phyloP scores from a whole-genome alignment of 2,888 invertebrate genomes.

The Tortricodes alternella region DNA sequence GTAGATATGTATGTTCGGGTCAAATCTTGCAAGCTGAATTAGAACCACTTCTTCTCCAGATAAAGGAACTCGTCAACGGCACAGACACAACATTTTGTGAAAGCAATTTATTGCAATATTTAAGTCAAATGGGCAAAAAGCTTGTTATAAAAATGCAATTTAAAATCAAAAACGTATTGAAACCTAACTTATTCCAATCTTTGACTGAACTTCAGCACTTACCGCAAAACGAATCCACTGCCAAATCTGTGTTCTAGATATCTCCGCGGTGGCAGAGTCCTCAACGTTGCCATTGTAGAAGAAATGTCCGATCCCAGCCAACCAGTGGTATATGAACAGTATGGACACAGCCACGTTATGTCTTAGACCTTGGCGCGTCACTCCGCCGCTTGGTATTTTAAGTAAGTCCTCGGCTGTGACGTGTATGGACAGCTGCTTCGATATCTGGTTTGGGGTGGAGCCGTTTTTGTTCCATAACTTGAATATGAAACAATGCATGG shows the following conservation, averaged over 20 bases:
- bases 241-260: conserved; percentile 88
- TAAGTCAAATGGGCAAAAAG: no score
- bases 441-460: conserved; percentile 77
- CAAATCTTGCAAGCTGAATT: no score
- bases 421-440: conserved; percentile 55
- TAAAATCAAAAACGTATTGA: no score
- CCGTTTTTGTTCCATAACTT: conserved; percentile 79
- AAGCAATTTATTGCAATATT: no score
- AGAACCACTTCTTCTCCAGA: no score
- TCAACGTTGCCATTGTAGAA: conserved; percentile 85
- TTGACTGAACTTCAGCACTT: no score
- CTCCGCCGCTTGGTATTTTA: conserved; percentile 83
- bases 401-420: conserved; percentile 79
- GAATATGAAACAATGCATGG: conserved; percentile 25
- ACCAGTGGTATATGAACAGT: conserved; percentile 87
- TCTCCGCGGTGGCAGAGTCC: conserved; percentile 90
- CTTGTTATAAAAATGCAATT: no score
- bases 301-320: conserved; percentile 86
- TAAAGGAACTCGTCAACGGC: no score
- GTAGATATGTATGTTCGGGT: no score
- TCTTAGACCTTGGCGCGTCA: conserved; percentile 83
- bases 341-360: conserved; percentile 86
- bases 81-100: no score
- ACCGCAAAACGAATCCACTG: conserved; percentile 87
- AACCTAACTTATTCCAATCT: no score